phyloP scores from a whole-genome alignment of 2,888 invertebrate species.

The Bruchidius siliquastri region DNA sequence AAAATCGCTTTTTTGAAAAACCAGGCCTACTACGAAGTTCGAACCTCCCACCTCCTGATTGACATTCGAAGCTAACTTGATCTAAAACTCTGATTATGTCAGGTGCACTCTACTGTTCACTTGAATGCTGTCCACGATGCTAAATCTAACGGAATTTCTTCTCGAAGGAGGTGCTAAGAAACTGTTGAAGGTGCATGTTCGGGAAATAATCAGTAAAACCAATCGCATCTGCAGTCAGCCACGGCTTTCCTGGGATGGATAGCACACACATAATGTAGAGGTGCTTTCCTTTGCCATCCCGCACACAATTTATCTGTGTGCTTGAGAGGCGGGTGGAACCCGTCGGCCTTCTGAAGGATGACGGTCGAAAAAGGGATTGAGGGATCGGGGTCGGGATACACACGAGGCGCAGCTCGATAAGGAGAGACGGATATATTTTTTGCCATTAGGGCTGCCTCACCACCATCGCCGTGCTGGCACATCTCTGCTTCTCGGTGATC shows the following conservation, averaged over 20 bases:
- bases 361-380: neutral
- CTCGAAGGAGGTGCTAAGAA: too few species aligned
- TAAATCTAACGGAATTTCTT: too few species aligned
- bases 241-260: neutral
- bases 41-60: too few species aligned
- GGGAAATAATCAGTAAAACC: too few species aligned
- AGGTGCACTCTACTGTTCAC: too few species aligned
- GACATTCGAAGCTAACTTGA: too few species aligned
- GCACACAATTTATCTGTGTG: neutral
- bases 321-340: neutral
- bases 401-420: neutral
- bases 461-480: neutral
- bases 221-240: neutral
- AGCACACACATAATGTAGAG: neutral
- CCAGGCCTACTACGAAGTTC: too few species aligned
- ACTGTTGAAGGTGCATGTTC: too few species aligned
- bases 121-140: too few species aligned
- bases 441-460: neutral
- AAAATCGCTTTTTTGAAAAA: too few species aligned
- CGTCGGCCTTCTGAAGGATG: neutral
- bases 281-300: neutral
- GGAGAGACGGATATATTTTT: neutral
- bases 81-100: too few species aligned
- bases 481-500: neutral
- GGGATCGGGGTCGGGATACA: neutral